Conservation (phyloP, 2,797 vertebrate species). For the Tragelaphus oryx region DNA sequence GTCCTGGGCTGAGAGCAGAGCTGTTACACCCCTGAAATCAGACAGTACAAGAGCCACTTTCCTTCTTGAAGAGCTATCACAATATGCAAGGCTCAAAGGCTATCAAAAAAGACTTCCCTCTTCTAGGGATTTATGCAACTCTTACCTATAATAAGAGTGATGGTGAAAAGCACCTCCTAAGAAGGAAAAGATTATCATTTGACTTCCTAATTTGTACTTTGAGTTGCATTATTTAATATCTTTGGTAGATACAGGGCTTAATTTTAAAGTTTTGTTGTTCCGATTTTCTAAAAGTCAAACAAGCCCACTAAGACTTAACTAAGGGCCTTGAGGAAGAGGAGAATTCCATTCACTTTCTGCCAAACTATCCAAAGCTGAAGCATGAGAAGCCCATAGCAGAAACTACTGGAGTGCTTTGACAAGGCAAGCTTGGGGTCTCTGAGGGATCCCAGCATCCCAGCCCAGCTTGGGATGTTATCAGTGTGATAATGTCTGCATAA, state of each 20-base stretch:
- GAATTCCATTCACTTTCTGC: not conserved
- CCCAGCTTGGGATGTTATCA: not conserved
- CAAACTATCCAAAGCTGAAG: not conserved
- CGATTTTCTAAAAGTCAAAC: not conserved
- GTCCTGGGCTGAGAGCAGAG: not conserved
- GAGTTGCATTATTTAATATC: not conserved
- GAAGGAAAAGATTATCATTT: not conserved
- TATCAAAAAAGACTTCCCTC: not conserved
- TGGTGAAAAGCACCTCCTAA: not conserved
- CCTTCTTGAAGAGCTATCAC: fast-evolving
- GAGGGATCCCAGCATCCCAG: not conserved
- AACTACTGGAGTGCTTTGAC: not conserved
- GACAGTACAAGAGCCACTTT: not conserved
- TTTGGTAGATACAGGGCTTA: not conserved
- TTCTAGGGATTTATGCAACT: not conserved
- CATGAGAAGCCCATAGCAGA: not conserved
- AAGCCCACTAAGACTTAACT: not conserved
- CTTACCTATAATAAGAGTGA: not conserved
- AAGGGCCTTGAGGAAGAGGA: not conserved
- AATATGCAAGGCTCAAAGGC: not conserved
- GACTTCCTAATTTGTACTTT: not conserved
- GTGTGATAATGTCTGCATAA: not conserved
- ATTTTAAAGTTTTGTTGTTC: not conserved
- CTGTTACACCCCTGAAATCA: not conserved
- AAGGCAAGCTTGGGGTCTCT: not conserved